Evolutionary conservation across 2,888 invertebrate species (phyloP), one percentile per base, ranked within the genome.

Genomic region (Aspidiotus destructor): DNA sequence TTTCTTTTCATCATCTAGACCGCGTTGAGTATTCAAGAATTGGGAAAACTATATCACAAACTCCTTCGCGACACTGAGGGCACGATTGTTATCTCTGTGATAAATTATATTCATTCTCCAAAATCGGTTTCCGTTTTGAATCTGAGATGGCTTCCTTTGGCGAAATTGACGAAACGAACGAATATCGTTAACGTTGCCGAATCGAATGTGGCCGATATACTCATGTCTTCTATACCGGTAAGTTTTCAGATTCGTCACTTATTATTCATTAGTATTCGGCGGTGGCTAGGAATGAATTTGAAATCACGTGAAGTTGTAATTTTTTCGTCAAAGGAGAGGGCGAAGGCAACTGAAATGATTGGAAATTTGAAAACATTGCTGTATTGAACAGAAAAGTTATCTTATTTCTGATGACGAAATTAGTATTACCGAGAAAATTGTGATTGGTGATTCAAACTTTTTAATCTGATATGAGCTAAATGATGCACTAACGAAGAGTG

Each of bases 1-100:
- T 42, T 63, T 57, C 64, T 9, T 70, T 70, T 70, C 60, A 54
- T 60, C 69, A 74, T 75, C 13, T 84, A 96, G 83, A 88, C 88
- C 28, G 91, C 93, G 0, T 80, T 94, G 8, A 92, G 95, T 73
- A 83, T 94, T 70, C 91, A 92, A 75, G 96, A 99, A 78, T 82
- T 99, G 74, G 98, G 99, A 7, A 93, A 95, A 78, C 81, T 98
- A 60, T 95, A 91, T 80, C 90, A 94, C 79, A 89, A 90, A 75
- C 94, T 96, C 0, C 80, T 98, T 53, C 82, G 87, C 72, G 95
- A 97, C 78, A 83, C 87, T 0, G 87, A 92, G 76, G 96, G 96
- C 58, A 93, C 93, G 1, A 85, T 94, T 52, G 92, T 98, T 6
- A 80, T 99, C 60, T 90, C 91, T 52, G 90, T 92, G 73, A 86